These are phyloP conservation scores for Emys orbicularis DNA, from an alignment of 2,797 vertebrate species.

Conservation along the genomic window DNA sequence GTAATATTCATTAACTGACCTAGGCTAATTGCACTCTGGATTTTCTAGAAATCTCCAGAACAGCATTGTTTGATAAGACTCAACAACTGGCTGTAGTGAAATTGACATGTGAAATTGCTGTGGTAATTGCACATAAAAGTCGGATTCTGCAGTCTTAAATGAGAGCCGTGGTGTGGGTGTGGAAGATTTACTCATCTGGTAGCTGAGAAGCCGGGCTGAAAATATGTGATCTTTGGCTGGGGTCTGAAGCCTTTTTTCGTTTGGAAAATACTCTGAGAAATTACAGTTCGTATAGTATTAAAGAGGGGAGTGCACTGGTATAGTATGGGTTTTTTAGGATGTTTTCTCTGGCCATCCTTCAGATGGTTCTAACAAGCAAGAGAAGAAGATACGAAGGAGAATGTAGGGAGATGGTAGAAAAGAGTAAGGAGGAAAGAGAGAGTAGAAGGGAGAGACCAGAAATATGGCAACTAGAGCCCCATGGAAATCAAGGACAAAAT, in stretches of 20 bases:
- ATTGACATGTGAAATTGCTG: too few species aligned
- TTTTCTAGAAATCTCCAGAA: not conserved
- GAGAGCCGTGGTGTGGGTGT: too few species aligned
- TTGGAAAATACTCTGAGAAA: not conserved
- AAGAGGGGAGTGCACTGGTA: not conserved
- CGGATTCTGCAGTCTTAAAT: not conserved
- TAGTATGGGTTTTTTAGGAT: not conserved
- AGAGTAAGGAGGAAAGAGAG: not conserved
- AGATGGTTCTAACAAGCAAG: too few species aligned
- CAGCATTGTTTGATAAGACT: not conserved
- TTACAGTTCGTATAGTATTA: not conserved
- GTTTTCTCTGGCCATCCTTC: not conserved
- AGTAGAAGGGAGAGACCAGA: not conserved
- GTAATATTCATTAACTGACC: not conserved
- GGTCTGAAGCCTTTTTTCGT: not conserved
- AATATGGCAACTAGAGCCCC: not conserved
- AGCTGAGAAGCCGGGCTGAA: too few species aligned
- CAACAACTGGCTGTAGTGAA: not conserved
- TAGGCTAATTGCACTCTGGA: not conserved
- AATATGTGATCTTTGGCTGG: not conserved
- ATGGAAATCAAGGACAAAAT: slow-evolving; percentile 60
- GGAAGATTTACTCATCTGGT: not conserved
- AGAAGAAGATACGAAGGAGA: not conserved
- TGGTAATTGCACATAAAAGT: not conserved
- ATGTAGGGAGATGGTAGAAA: not conserved